Evolutionary conservation across 2,888 invertebrate species (phyloP).

Genomic region (Serrognathus titanus): DNA sequence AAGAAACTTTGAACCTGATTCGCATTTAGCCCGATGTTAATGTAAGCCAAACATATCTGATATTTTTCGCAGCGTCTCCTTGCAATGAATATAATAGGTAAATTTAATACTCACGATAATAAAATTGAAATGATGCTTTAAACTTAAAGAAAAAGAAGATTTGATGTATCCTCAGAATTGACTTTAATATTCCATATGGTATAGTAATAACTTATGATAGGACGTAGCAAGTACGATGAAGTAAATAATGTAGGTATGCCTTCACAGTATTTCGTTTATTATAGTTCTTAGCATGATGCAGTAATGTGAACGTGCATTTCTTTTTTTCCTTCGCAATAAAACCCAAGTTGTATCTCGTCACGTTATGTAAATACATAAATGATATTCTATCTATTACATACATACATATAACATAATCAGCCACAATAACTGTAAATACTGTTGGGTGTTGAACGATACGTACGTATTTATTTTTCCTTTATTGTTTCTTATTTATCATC

Average conservation of each 20-base stretch:
- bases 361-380: not conserved
- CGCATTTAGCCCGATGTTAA: constrained; percentile 9
- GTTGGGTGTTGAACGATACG: constrained; percentile 5
- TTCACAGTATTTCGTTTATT: constrained; percentile 24
- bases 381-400: not conserved
- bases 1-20: constrained; percentile 14
- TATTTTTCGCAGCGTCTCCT: not conserved
- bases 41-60: not conserved
- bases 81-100: not conserved
- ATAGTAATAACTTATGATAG: constrained; percentile 8
- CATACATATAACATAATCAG: not conserved
- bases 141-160: not conserved
- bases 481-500: constrained; percentile 5
- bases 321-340: not conserved
- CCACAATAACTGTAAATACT: constrained; percentile 8
- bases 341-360: not conserved
- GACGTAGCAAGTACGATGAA: constrained; percentile 8
- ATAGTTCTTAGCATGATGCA: constrained; percentile 11
- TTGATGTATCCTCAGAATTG: not conserved
- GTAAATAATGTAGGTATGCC: constrained; percentile 25
- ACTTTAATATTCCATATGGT: not conserved
- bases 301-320: not conserved
- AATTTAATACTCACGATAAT: not conserved
- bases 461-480: constrained; percentile 11
- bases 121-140: not conserved